Evolutionary conservation across 53 echinoderm and acorn worm genomes (phyloP), one percentile per base, ranked within the genome.

Genomic region (Antedon mediterranea): DNA sequence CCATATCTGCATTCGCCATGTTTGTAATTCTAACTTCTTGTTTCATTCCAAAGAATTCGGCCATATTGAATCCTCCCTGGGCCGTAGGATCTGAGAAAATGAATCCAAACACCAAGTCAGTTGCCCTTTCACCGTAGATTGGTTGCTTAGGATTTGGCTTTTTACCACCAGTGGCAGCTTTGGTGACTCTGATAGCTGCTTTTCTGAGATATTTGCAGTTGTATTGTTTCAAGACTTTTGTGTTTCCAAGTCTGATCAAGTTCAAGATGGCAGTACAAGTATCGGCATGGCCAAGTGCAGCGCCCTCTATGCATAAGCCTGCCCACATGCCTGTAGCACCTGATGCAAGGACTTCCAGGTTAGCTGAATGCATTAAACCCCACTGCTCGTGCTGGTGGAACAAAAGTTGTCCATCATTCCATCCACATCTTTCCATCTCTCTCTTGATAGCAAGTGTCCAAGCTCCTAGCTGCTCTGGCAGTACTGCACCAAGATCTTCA

Each of bases 371-470:
- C 26, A 43, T 43, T 34, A 75, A 87, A 7, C 87, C 87, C 31
- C 32, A 87, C 79, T 87, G 78, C 83, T 87, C 83, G 32, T 87
- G 87, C 3, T 83, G 37, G 43, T 87, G 87, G 15, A 87, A 74
- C 33, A 87, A 43, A 26, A 87, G 34, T 8, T 87, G 43, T 28
- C 83, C 87, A 3, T 79, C 13, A 41, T 13, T 41, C 83, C 83
- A 87, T 0, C 79, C 31, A 71, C 83, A 28, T 3, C 30, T 34
- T 15, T 83, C 33, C 87, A 87, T 87, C 34, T 74, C 71, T 41
- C 75, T 78, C 6, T 83, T 83, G 79, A 87, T 83, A 41, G 43
- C 83, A 71, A 41, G 78, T 26, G 87, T 74, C 78, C 79, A 87
- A 30, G 18, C 71, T 9, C 74, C 87, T 70, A 78, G 79, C 41